Conservation (phyloP, 2,797 vertebrate species). For the Meriones psammophilus region DNA sequence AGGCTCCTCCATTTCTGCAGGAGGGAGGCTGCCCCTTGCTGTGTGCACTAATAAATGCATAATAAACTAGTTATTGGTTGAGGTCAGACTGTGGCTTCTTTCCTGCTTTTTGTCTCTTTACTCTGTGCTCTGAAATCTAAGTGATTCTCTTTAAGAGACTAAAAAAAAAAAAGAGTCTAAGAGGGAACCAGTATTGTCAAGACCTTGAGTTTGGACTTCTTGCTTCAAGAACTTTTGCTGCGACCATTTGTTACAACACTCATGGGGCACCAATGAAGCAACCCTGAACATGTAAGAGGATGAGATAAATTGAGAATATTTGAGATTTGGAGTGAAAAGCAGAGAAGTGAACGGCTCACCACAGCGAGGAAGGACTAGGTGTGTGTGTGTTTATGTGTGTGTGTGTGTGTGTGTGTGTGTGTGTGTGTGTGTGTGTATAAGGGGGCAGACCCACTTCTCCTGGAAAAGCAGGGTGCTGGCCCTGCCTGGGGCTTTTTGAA, state of each 20-base stretch:
- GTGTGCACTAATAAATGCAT: not conserved
- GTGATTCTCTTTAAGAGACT: not conserved
- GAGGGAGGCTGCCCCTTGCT: not conserved
- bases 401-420: too few relatives aligned
- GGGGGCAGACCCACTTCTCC: rapidly evolving
- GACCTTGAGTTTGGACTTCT: not conserved
- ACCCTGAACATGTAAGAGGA: not conserved
- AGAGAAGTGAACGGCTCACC: not conserved
- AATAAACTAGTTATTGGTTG: not conserved
- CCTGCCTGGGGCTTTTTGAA: not conserved
- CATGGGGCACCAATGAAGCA: not conserved
- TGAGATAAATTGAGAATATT: not conserved
- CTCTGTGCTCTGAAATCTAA: not conserved
- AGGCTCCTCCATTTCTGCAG: not conserved
- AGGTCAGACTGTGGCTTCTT: not conserved
- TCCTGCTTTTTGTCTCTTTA: not conserved
- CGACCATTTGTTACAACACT: not conserved
- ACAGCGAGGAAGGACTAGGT: not conserved
- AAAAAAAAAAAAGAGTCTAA: not conserved
- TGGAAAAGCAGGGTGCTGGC: not conserved
- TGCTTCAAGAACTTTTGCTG: not conserved
- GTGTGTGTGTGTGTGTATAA: too few relatives aligned
- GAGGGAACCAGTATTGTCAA: not conserved
- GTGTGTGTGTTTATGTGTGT: too few relatives aligned
- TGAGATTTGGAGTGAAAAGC: not conserved